A percentile compares a stretch with the other conserved stretches of the same genome.
Conservation (phyloP, 2,113 vertebrate genomes). For the Podarcis muralis region DNA sequence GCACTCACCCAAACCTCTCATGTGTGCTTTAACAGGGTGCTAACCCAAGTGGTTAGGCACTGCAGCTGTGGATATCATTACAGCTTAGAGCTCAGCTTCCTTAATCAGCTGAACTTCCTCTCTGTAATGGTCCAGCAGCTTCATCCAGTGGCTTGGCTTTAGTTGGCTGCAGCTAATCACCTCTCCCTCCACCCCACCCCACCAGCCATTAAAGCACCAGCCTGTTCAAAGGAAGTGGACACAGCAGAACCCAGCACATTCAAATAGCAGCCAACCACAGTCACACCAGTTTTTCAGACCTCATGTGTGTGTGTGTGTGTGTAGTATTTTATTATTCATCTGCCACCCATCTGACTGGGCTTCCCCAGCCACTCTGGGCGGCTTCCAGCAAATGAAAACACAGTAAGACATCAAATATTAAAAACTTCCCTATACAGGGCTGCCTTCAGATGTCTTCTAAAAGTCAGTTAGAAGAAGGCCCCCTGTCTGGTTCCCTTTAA, state of each 20-base stretch:
- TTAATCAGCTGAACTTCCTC: not conserved
- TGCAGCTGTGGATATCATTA: not conserved
- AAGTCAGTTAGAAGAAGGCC: no score
- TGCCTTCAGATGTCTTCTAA: no score
- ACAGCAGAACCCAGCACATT: not conserved
- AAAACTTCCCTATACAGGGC: no score
- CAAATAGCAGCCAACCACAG: no score
- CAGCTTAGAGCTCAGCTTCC: not conserved
- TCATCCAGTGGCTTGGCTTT: not conserved
- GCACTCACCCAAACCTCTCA: not conserved
- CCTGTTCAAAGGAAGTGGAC: not conserved
- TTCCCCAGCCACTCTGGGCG: no score
- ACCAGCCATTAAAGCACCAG: not conserved
- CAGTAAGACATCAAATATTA: no score
- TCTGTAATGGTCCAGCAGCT: not conserved
- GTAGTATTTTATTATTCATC: no score
- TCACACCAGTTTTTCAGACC: not conserved
- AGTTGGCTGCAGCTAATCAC: not conserved
- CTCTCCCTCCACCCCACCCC: not conserved
- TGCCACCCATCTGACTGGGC: no score
- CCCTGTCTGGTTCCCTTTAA: no score
- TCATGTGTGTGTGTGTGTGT: not conserved
- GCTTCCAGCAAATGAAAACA: no score
- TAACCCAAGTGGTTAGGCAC: not conserved
- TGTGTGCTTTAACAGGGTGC: not conserved